Conservation (phyloP, 2,888 invertebrate species). For the Orthosia gracilis region DNA sequence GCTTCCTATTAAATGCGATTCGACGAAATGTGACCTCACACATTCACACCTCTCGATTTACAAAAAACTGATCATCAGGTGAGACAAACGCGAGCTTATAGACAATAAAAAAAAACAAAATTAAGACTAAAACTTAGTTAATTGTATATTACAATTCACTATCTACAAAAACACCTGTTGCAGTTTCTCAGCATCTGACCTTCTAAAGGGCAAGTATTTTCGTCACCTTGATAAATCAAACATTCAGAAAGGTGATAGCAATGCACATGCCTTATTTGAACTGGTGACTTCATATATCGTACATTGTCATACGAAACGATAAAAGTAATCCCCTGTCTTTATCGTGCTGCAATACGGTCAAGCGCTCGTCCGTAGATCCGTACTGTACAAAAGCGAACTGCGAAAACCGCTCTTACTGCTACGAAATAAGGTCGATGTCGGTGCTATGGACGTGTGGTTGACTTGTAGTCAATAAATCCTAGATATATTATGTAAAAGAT, state of each 20-base stretch:
- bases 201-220: constrained; percentile 24
- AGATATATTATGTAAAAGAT: background rate
- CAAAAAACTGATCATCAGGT: no score
- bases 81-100: no score
- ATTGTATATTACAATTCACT: background rate
- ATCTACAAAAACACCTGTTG: no score
- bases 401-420: background rate
- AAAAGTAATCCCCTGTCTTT: constrained; percentile 27
- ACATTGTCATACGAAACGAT: constrained; percentile 22
- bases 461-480: background rate
- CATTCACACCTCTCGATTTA: no score
- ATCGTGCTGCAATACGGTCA: background rate
- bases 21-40: no score
- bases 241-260: constrained; percentile 8
- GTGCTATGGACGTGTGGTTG: background rate
- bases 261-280: constrained; percentile 14
- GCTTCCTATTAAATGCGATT: no score
- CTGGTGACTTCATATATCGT: constrained; percentile 12
- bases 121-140: no score
- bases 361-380: background rate
- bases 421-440: background rate
- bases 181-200: constrained; percentile 11
- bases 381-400: background rate
- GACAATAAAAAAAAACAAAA: no score
- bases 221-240: constrained; percentile 13